phyloP scores from a whole-genome alignment of 2,113 vertebrate species.

The Ctenomys sociabilis region DNA sequence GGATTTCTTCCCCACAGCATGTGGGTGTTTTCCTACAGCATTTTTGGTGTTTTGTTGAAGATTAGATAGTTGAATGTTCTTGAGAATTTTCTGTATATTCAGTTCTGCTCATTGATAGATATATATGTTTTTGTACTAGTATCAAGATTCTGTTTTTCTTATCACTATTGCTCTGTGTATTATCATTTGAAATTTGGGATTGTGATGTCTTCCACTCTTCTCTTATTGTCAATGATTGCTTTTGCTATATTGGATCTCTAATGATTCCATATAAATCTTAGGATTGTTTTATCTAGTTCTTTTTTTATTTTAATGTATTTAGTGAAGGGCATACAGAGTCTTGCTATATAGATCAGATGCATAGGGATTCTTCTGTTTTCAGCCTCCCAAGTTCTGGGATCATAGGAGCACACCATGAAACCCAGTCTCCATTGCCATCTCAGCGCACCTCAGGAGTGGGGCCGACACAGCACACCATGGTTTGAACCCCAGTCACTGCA shows the following conservation, averaged over 20 bases:
- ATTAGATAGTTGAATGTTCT: too few relatives aligned
- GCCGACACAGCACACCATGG: too few relatives aligned
- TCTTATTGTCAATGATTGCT: neutral
- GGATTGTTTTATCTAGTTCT: neutral
- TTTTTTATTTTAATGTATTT: too few relatives aligned
- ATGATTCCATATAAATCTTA: neutral
- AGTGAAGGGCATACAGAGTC: too few relatives aligned
- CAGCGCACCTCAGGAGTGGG: too few relatives aligned
- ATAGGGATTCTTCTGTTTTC: too few relatives aligned
- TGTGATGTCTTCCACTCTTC: neutral
- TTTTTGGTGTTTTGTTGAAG: too few relatives aligned
- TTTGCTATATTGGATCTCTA: neutral
- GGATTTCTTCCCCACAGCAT: neutral
- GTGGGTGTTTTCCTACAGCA: neutral
- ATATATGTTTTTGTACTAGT: neutral
- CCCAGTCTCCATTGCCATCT: too few relatives aligned
- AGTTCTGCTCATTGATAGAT: neutral
- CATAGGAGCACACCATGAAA: too few relatives aligned
- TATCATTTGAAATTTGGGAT: neutral
- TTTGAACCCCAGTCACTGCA: too few relatives aligned
- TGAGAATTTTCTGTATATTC: neutral
- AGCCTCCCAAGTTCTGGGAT: too few relatives aligned
- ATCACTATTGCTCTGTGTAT: neutral
- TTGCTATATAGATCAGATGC: too few relatives aligned
- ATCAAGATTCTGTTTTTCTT: neutral